These are phyloP conservation scores for Ophioninae sp. DNA, from an alignment of 2,888 invertebrate species.

Conservation along the genomic window DNA sequence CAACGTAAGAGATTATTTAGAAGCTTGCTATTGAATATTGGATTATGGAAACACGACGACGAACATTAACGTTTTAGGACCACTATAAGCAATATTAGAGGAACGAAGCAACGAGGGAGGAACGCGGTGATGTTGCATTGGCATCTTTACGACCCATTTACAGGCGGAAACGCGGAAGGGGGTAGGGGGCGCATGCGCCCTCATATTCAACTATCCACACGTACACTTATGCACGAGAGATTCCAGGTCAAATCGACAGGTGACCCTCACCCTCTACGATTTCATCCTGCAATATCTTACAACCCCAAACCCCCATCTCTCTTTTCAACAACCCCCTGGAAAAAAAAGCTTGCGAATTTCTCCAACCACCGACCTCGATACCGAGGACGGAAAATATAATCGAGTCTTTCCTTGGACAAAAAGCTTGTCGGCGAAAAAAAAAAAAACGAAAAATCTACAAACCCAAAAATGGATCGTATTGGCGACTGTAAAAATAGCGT, in stretches of 20 bases:
- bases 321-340: too few species aligned
- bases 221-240: background rate
- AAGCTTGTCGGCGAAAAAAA: too few species aligned
- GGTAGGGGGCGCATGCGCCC: conserved; percentile 52
- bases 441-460: too few species aligned
- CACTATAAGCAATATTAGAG: background rate
- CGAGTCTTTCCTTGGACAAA: too few species aligned
- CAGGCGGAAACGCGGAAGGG: conserved; percentile 19
- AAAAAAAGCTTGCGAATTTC: too few species aligned
- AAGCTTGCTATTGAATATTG: background rate
- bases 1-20: background rate
- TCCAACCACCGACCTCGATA: too few species aligned
- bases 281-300: background rate
- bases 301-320: background rate
- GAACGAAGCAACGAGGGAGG: background rate
- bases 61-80: conserved; percentile 26
- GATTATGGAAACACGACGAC: background rate
- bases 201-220: conserved; percentile 1
- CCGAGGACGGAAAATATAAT: too few species aligned
- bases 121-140: conserved; percentile 19
- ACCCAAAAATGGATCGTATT: too few species aligned
- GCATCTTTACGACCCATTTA: conserved; percentile 47
- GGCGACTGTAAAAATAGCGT: too few species aligned
- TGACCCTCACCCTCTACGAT: background rate
- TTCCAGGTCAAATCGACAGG: background rate